Conservation (phyloP, 2,113 vertebrate species). For the Columba janthina region DNA sequence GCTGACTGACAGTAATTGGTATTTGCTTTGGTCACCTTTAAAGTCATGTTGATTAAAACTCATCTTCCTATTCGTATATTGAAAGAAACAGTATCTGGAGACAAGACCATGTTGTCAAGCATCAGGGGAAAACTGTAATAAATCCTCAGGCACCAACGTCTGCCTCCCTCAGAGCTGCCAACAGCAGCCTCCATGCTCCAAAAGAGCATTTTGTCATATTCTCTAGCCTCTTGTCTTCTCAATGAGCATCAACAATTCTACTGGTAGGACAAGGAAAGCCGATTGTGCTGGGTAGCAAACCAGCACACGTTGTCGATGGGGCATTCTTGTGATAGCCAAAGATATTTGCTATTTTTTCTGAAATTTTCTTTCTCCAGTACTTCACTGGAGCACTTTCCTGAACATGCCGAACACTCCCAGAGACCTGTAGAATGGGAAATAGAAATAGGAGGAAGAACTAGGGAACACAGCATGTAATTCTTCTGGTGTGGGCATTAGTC, state of each 20-base stretch:
- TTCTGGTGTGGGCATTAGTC: background rate
- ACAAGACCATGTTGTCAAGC: background rate
- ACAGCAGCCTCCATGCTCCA: background rate
- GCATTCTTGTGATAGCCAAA: background rate
- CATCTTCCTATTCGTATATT: background rate
- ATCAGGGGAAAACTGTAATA: background rate
- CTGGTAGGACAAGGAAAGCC: background rate
- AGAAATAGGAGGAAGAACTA: background rate
- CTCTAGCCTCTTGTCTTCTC: background rate
- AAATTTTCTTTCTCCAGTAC: background rate
- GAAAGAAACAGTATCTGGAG: constrained; percentile 3
- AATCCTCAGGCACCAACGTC: background rate
- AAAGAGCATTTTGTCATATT: background rate
- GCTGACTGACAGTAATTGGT: background rate
- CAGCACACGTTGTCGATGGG: background rate
- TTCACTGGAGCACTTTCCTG: background rate
- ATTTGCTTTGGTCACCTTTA: constrained; percentile 20
- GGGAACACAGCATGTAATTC: background rate
- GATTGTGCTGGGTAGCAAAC: background rate
- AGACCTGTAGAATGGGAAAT: background rate
- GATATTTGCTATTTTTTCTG: background rate
- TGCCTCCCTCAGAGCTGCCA: background rate
- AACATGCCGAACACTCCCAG: background rate
- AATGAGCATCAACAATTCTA: background rate
- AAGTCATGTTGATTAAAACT: background rate